Conservation (phyloP, 2,113 vertebrate genomes). For the Corythoichthys haematopterus region DNA sequence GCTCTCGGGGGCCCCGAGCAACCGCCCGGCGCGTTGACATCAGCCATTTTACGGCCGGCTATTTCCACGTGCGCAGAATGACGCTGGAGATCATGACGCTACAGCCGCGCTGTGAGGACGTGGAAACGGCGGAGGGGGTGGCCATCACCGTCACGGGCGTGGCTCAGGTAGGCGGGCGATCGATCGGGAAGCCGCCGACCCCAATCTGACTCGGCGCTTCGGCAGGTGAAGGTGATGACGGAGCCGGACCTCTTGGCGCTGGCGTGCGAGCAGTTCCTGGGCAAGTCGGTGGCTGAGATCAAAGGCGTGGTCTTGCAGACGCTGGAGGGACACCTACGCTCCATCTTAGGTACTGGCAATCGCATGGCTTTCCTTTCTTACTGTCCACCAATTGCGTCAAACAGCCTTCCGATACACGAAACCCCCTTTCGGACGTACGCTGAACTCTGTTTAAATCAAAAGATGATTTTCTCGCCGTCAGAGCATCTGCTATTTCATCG, state of each 20-base stretch:
- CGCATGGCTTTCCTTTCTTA: too few species aligned
- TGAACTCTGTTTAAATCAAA: too few species aligned
- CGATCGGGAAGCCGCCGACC: too few species aligned
- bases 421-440: too few species aligned
- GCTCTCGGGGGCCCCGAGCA: too few species aligned
- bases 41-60: too few species aligned
- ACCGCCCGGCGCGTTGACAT: too few species aligned
- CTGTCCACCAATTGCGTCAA: too few species aligned
- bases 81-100: slow-evolving; percentile 98
- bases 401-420: too few species aligned
- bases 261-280: slow-evolving; percentile 93
- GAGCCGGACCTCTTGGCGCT: slow-evolving; percentile 85
- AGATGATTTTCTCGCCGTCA: too few species aligned
- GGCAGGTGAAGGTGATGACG: slow-evolving; percentile 91
- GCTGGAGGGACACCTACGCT: slow-evolving; percentile 89
- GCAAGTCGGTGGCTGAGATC: slow-evolving; percentile 85
- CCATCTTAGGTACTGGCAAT: slow-evolving; percentile 81
- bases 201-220: too few species aligned
- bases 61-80: slow-evolving; percentile 72
- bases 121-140: slow-evolving; percentile 97
- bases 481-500: too few species aligned
- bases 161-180: slow-evolving; percentile 83
- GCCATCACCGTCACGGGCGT: slow-evolving; percentile 98
- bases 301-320: slow-evolving; percentile 91
- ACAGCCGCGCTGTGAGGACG: slow-evolving; percentile 94